Evolutionary conservation across 92 coral and sea anemone genomes (phyloP).

Genomic region (Porites cylindrica): DNA sequence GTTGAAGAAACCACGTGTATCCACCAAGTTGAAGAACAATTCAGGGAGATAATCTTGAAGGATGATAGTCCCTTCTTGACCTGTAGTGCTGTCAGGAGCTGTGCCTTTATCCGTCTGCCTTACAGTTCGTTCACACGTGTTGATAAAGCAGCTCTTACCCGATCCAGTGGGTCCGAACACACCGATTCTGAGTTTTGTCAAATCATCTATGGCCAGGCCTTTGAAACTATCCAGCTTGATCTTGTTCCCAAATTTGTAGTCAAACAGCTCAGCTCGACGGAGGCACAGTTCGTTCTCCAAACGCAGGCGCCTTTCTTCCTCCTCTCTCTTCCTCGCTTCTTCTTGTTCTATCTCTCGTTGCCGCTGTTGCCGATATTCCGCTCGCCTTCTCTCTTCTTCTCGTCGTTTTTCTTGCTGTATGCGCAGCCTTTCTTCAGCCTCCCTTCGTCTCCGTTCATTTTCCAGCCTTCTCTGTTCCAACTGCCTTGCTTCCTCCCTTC

Average conservation of each 20-base stretch:
- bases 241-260: conserved; percentile 68
- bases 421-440: too few relatives aligned
- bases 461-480: conserved; percentile 36
- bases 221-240: conserved; percentile 59
- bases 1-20: conserved; percentile 65
- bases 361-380: too few relatives aligned
- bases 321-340: conserved; percentile 33
- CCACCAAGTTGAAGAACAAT: conserved; percentile 42
- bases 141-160: neutral
- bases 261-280: conserved; percentile 55
- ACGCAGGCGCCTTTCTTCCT: conserved; percentile 4
- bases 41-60: conserved; percentile 57
- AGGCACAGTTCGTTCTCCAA: conserved; percentile 50
- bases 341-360: conserved; percentile 28
- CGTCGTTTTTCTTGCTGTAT: neutral
- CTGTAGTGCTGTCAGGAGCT: conserved; percentile 46
- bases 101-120: conserved; percentile 53
- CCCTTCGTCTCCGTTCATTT: conserved; percentile 38
- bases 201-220: conserved; percentile 67
- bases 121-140: conserved; percentile 66
- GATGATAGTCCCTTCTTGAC: conserved; percentile 61
- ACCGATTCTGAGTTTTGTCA: conserved; percentile 70
- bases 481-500: conserved; percentile 13
- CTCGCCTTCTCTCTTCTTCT: too few relatives aligned
- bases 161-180: conserved; percentile 80